These are phyloP conservation scores for Contarinia nasturtii DNA, from an alignment of 1,140 invertebrate species.

Conservation along the genomic window DNA sequence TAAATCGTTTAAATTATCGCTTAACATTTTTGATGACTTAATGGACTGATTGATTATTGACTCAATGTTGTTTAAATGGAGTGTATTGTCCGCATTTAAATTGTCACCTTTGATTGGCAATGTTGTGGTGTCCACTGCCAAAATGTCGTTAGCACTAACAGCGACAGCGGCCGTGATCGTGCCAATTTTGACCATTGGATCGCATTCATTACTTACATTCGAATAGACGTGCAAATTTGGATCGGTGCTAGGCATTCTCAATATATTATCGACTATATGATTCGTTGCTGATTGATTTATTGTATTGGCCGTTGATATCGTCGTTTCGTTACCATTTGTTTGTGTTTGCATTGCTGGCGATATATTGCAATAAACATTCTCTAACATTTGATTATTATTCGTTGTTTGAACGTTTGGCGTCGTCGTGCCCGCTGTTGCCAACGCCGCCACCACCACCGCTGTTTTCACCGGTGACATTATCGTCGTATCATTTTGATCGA, in stretches of 20 bases:
- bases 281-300: slow-evolving; percentile 1
- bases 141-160: slow-evolving; percentile 3
- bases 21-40: slow-evolving; percentile 16
- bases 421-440: background rate
- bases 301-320: too few species aligned
- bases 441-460: too few species aligned
- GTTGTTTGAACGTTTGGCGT: background rate
- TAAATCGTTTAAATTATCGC: slow-evolving; percentile 15
- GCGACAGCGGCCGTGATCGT: slow-evolving; percentile 1
- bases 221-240: slow-evolving; percentile 19
- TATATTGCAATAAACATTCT: slow-evolving; percentile 23
- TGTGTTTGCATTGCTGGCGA: slow-evolving; percentile 7
- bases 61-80: too few species aligned
- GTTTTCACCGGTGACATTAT: too few species aligned
- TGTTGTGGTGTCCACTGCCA: background rate
- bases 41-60: background rate
- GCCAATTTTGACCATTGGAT: background rate
- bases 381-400: slow-evolving; percentile 1
- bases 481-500: background rate
- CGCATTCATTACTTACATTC: slow-evolving; percentile 8
- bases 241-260: slow-evolving; percentile 4
- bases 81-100: too few species aligned
- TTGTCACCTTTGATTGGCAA: too few species aligned
- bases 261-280: too few species aligned
- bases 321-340: background rate